Conservation (phyloP, 1,140 invertebrate genomes). For the Ceratosolen solmsi region DNA sequence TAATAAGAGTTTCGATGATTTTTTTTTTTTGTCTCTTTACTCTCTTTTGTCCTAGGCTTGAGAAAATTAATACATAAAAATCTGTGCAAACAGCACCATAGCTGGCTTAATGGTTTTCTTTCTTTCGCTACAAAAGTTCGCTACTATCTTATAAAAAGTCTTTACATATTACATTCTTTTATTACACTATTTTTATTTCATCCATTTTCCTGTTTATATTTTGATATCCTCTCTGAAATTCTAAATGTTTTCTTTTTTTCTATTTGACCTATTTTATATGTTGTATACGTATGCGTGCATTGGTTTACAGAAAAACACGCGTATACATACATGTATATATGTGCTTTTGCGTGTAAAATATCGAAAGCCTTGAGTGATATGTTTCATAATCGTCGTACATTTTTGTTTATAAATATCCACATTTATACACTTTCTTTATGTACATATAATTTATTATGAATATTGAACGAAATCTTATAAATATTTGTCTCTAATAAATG, state of each 20-base stretch:
- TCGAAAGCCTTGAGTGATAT: not conserved
- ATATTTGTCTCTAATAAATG: not conserved
- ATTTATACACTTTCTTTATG: not conserved
- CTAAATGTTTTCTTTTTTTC: not conserved
- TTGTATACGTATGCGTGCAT: not conserved
- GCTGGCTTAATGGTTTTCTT: not conserved
- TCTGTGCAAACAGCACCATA: not conserved
- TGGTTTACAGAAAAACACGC: not conserved
- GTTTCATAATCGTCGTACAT: conserved; percentile 9
- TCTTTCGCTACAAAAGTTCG: not conserved
- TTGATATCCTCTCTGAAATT: not conserved
- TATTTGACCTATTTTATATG: not conserved
- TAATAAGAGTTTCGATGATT: not conserved
- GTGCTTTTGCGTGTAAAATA: not conserved
- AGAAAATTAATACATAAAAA: not conserved
- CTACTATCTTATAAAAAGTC: no score
- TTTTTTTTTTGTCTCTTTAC: not conserved
- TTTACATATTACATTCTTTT: not conserved
- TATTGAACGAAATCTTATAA: not conserved
- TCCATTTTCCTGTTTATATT: not conserved
- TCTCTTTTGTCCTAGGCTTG: not conserved
- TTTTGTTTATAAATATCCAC: not conserved
- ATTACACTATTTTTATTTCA: not conserved
- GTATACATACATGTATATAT: not conserved
- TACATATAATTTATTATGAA: not conserved